Evolutionary conservation across 2,797 vertebrate genomes (phyloP), one percentile per base, ranked within the genome.

Genomic region (Gymnoscopelus braueri): DNA sequence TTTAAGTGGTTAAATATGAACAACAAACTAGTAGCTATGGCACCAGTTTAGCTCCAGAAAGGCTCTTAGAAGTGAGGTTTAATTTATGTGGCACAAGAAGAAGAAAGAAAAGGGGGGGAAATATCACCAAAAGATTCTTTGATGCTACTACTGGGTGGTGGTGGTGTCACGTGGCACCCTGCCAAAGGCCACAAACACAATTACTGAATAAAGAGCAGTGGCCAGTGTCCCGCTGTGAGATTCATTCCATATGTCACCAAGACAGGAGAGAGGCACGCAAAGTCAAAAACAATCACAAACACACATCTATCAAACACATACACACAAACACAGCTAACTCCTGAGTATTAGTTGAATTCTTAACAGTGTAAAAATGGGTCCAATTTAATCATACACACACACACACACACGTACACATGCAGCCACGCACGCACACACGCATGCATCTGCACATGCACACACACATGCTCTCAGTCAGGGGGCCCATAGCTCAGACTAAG

Each of bases 131-230:
- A 81, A 81, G 80, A 67, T 68, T 77, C 79, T 92, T 91, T 90
- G 83, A 90, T 89, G 90, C 90, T 70, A 63, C 56, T 58, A 69
- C 82, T 77, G 9, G 39, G 39, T 44, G 39, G 39, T 39, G 39
- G 39, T 83, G 78, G 83, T 86, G 86, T 87, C 84, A 87, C 74
- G 74, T 87, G 88, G 90, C 88, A 74, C 56, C 44, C 52, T 58
- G 79, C 88, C 89, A 92, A 84, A 86, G 35, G 84, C 81, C 79
- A 79, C 85, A 90, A 84, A 89, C 85, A 85, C 64, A 82, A 51
- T 84, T 88, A 74, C 65, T 80, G 74, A 87, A 84, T 84, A 84
- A 77, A 69, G 74, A 69, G 69, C 39, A 8, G 39, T 72, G 79
- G 79, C 81, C 77, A 65, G 80, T 80, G 70, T 59, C 84, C 86